Conservation (phyloP, 2,888 invertebrate genomes). For the Vesta saturnalis region DNA sequence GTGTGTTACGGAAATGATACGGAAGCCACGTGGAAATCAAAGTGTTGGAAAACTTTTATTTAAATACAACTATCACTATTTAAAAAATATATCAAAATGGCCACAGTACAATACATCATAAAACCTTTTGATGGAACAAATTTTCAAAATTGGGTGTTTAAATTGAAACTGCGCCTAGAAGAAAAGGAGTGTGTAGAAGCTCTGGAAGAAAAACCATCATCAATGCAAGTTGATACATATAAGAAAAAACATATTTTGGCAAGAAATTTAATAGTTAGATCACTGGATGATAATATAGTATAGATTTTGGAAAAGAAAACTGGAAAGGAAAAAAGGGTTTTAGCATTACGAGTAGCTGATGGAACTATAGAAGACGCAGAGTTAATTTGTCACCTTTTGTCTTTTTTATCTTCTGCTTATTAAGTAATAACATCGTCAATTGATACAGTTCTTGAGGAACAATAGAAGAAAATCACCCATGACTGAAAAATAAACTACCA, state of each 20-base stretch:
- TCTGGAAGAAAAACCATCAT: too few species aligned
- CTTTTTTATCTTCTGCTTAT: not conserved
- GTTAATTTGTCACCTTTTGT: not conserved
- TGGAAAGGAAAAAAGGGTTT: not conserved
- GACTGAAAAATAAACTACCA: not conserved
- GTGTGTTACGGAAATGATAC: too few species aligned
- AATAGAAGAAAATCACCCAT: not conserved
- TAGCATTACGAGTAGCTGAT: not conserved
- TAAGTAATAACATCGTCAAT: not conserved
- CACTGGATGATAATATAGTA: not conserved
- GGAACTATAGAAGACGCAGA: not conserved
- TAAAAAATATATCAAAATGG: too few species aligned
- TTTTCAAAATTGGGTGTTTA: too few species aligned
- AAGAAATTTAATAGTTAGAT: not conserved
- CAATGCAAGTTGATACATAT: too few species aligned
- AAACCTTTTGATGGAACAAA: too few species aligned
- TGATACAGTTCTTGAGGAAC: not conserved
- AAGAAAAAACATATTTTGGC: not conserved
- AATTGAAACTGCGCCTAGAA: too few species aligned
- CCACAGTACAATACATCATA: too few species aligned
- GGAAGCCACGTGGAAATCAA: too few species aligned
- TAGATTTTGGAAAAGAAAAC: not conserved
- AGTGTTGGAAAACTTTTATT: too few species aligned
- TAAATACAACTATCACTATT: too few species aligned
- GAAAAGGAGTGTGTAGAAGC: too few species aligned